Evolutionary conservation across 2,888 invertebrate species (phyloP).

Genomic region (Galerucella pusilla): DNA sequence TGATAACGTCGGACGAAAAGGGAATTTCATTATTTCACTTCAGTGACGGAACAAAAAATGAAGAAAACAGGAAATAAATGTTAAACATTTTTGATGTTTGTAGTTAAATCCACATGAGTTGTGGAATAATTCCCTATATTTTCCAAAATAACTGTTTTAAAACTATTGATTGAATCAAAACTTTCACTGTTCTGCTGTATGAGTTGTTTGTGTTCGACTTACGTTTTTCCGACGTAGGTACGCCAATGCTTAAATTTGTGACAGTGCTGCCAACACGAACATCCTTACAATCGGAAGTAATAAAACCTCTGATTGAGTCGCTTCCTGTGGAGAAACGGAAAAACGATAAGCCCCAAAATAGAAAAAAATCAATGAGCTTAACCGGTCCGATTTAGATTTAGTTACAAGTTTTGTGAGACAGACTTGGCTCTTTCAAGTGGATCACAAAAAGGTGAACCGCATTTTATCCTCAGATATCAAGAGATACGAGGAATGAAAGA

Average conservation of each 20-base stretch:
- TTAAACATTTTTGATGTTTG: background rate
- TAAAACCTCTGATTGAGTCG: slow-evolving; percentile 41
- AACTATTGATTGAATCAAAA: too few relatives aligned
- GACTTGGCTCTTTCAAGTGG: background rate
- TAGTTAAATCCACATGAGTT: too few relatives aligned
- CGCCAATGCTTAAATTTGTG: slow-evolving; percentile 8
- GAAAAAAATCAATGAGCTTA: slow-evolving; percentile 34
- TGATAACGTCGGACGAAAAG: background rate
- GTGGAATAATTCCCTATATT: too few relatives aligned
- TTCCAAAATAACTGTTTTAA: too few relatives aligned
- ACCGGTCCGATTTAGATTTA: slow-evolving; percentile 10
- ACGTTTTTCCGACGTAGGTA: background rate
- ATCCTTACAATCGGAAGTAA: slow-evolving; percentile 39
- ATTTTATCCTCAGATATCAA: background rate
- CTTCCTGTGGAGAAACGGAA: slow-evolving; percentile 33
- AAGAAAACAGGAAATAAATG: background rate
- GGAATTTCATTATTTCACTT: background rate
- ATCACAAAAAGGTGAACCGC: slow-evolving; percentile 2
- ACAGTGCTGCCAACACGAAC: slow-evolving; percentile 17
- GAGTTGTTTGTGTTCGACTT: too few relatives aligned
- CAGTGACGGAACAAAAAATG: background rate
- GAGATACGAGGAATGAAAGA: background rate
- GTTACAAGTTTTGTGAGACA: slow-evolving; percentile 12
- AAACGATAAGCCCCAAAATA: slow-evolving; percentile 37
- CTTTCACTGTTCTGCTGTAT: too few relatives aligned